A percentile compares a stretch with the other conserved stretches of the same genome.
Conservation (phyloP, 1,140 invertebrate genomes). For the Euwallacea similis region DNA sequence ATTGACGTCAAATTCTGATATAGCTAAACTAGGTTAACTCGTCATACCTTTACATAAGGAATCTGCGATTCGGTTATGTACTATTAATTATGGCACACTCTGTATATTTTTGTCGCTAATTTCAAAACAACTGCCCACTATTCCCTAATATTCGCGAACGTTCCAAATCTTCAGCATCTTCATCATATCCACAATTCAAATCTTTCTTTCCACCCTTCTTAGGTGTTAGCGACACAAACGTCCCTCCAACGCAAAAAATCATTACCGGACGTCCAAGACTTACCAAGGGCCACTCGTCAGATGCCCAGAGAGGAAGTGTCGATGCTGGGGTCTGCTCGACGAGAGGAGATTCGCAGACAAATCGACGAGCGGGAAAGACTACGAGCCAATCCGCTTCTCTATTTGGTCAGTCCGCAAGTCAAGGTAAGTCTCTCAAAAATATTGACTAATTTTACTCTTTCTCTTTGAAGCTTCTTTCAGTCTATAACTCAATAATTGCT, state of each 20-base stretch:
- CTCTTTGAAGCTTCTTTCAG: background rate
- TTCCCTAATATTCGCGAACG: no score
- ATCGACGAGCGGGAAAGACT: conserved; percentile 90
- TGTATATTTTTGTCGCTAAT: no score
- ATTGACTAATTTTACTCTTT: no score
- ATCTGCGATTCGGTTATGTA: no score
- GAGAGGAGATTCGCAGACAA: conserved; percentile 90
- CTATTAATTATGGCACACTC: no score
- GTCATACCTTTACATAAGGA: no score
- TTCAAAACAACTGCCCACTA: no score
- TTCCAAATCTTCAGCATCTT: no score
- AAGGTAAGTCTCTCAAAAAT: conserved; percentile 69
- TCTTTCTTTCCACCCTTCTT: conserved; percentile 12
- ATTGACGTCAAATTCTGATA: no score
- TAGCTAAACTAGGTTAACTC: background rate
- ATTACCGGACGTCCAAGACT: conserved; percentile 87
- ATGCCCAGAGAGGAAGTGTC: conserved; percentile 96
- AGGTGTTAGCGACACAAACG: conserved; percentile 50
- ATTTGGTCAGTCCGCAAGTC: conserved; percentile 93
- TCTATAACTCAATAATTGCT: background rate
- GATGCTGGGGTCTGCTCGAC: conserved; percentile 84
- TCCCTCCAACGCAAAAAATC: conserved; percentile 89
- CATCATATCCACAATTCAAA: no score
- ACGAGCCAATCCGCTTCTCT: conserved; percentile 90
- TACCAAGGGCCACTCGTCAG: conserved; percentile 73